phyloP scores from a whole-genome alignment of 1,140 invertebrate species.

The Sesamia nonagrioides region DNA sequence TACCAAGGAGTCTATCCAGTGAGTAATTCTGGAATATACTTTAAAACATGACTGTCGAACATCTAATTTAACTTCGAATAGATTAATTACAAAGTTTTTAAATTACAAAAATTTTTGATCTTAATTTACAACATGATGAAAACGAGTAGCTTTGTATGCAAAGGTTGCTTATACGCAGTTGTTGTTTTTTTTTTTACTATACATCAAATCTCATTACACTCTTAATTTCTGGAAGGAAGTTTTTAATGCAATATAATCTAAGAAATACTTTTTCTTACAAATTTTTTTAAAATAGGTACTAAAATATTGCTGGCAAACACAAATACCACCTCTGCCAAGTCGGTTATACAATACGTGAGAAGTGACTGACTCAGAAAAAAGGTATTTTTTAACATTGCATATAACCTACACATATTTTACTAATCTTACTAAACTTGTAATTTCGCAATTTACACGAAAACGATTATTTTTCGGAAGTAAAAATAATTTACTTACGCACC shows the following conservation, averaged over 20 bases:
- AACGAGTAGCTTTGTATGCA: not conserved
- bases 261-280: not conserved
- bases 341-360: constrained; percentile 30
- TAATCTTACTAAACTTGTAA: no score
- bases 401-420: constrained; percentile 2
- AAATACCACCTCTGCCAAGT: constrained; percentile 36
- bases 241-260: not conserved
- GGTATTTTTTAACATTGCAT: not conserved
- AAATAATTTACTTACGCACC: no score
- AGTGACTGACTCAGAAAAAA: constrained; percentile 42
- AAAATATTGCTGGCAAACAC: constrained; percentile 37
- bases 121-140: not conserved
- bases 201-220: no score
- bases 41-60: not conserved
- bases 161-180: not conserved
- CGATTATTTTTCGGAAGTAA: no score
- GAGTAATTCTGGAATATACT: not conserved
- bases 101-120: no score
- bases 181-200: no score
- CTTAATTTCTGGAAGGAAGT: not conserved
- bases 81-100: not conserved
- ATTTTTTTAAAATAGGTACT: no score
- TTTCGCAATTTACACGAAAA: no score
- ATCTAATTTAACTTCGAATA: not conserved
- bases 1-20: constrained; percentile 2